These are phyloP conservation scores for Acrossocheilus fasciatus DNA, from an alignment of 2,797 vertebrate genomes.

Conservation along the genomic window DNA sequence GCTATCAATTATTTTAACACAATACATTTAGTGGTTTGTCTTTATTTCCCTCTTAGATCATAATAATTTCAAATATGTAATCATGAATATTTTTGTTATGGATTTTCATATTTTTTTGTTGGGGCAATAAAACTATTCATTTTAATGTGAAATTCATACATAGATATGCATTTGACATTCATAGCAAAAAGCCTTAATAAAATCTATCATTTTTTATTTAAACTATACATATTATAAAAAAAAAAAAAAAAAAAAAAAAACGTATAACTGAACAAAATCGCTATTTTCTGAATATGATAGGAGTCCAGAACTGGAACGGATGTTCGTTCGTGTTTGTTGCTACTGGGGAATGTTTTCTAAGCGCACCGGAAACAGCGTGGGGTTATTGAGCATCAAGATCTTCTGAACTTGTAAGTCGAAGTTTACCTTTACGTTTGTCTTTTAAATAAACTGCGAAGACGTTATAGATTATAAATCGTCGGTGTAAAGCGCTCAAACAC, in stretches of 20 bases:
- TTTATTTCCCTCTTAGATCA: background rate
- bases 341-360: constrained; percentile 3
- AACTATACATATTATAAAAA: background rate
- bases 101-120: too few relatives aligned
- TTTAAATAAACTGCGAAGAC: background rate
- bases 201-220: background rate
- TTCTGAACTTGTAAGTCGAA: constrained; percentile 29
- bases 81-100: background rate
- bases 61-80: background rate
- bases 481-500: too few relatives aligned
- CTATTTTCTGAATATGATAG: background rate
- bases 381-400: constrained; percentile 6
- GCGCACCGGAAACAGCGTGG: constrained; percentile 42
- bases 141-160: background rate
- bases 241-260: too few relatives aligned
- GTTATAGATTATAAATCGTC: background rate
- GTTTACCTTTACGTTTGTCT: background rate
- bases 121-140: background rate
- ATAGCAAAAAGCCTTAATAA: background rate
- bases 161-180: background rate
- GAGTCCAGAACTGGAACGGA: constrained; percentile 7
- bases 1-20: background rate
- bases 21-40: background rate
- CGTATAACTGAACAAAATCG: too few relatives aligned
- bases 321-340: background rate